Evolutionary conservation across 2,888 invertebrate species (phyloP).

Genomic region (Cephus rjabovi): DNA sequence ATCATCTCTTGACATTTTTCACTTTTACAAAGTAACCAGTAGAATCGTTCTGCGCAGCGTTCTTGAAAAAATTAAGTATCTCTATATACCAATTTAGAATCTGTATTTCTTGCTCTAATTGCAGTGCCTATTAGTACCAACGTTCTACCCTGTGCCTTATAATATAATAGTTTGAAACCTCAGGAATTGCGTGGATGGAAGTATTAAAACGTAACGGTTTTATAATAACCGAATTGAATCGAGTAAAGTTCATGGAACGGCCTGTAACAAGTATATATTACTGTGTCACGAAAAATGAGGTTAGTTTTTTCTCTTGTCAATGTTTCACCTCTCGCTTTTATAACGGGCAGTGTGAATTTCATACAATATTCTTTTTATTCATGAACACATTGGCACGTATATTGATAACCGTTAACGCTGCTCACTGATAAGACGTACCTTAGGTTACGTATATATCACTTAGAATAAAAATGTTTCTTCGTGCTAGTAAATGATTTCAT

Average conservation of each 20-base stretch:
- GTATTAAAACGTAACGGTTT: not conserved
- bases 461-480: not conserved
- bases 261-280: not conserved
- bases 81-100: not conserved
- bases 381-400: constrained; percentile 50
- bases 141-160: constrained; percentile 53
- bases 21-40: not conserved
- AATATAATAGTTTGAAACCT: constrained; percentile 35
- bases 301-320: not conserved
- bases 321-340: not conserved
- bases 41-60: not conserved
- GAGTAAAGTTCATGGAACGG: not conserved
- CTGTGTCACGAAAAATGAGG: not conserved
- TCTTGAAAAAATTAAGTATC: not conserved
- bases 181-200: constrained; percentile 25
- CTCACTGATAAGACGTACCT: not conserved
- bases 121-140: constrained; percentile 27
- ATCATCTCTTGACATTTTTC: not conserved
- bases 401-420: constrained; percentile 10
- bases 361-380: constrained; percentile 12
- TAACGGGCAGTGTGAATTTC: constrained; percentile 25
- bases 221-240: not conserved
- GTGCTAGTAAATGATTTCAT: not conserved
- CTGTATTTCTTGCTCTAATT: not conserved
- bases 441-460: not conserved